These are phyloP conservation scores for Bacillus rossius DNA, from an alignment of 1,140 invertebrate species.

Conservation along the genomic window DNA sequence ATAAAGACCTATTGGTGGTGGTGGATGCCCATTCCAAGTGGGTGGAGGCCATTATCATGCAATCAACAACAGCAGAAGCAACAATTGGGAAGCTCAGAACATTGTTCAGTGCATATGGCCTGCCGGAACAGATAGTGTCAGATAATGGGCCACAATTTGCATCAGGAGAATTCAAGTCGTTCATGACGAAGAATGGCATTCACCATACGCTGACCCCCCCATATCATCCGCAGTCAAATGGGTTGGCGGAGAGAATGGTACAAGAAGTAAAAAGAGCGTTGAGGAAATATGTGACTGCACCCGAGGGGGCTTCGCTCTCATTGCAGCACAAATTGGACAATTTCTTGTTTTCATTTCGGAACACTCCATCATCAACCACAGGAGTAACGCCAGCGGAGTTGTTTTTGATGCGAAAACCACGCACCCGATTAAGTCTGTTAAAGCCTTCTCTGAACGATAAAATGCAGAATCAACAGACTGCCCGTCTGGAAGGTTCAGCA, in stretches of 20 bases:
- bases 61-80: neutral
- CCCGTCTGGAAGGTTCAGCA: no score
- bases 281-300: constrained; percentile 1
- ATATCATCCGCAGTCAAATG: constrained; percentile 7
- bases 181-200: neutral
- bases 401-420: neutral
- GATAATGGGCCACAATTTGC: constrained; percentile 13
- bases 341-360: neutral
- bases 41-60: neutral
- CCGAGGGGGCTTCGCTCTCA: neutral
- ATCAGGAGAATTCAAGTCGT: neutral
- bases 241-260: constrained; percentile 5
- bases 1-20: neutral
- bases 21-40: neutral
- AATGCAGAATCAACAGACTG: neutral
- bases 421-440: neutral
- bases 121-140: constrained; percentile 7
- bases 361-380: neutral
- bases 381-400: neutral
- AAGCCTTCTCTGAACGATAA: neutral
- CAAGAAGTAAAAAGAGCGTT: constrained; percentile 9
- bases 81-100: neutral
- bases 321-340: neutral
- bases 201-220: neutral
- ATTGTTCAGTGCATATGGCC: neutral